These are phyloP conservation scores for Lasioglossum lativentre DNA, from an alignment of 2,888 invertebrate species.

Conservation along the genomic window DNA sequence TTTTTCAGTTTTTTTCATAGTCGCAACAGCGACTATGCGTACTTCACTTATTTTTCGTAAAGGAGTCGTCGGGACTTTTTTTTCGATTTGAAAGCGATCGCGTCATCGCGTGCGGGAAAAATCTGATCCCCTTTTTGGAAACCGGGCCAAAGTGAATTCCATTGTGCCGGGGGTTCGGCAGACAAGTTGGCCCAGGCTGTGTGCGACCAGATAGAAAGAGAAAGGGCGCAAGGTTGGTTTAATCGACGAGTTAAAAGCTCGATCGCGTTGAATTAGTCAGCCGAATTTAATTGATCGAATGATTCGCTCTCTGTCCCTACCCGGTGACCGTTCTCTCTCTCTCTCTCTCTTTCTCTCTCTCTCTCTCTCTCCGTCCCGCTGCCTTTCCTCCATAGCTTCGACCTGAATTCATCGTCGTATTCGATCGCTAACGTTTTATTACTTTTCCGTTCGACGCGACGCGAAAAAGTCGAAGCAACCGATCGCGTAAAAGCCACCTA, in stretches of 20 bases:
- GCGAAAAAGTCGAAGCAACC: slow-evolving; percentile 22
- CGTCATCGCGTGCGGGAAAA: slow-evolving; percentile 27
- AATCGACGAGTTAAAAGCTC: slow-evolving; percentile 59
- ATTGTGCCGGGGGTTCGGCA: slow-evolving; percentile 24
- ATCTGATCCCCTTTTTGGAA: slow-evolving; percentile 29
- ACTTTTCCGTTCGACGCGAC: slow-evolving; percentile 39
- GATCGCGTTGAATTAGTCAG: slow-evolving; percentile 65
- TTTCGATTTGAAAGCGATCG: not conserved
- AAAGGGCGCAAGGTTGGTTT: slow-evolving; percentile 24
- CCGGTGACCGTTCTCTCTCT: not conserved
- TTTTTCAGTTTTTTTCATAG: too few relatives aligned
- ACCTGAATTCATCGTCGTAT: slow-evolving; percentile 51
- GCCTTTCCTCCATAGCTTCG: slow-evolving; percentile 7
- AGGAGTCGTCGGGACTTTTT: not conserved
- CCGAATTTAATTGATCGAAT: slow-evolving; percentile 68
- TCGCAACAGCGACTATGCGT: too few relatives aligned
- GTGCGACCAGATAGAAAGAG: slow-evolving; percentile 11
- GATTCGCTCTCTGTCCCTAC: slow-evolving; percentile 25
- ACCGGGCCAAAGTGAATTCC: slow-evolving; percentile 37
- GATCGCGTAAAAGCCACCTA: slow-evolving; percentile 17
- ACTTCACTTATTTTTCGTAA: not conserved
- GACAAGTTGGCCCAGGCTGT: slow-evolving; percentile 12
- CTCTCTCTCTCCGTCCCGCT: slow-evolving; percentile 9
- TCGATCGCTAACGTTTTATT: slow-evolving; percentile 60
- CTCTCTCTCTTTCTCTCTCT: slow-evolving; percentile 3